Conservation (phyloP, 2,797 vertebrate species). For the Pelochelys cantorii region DNA sequence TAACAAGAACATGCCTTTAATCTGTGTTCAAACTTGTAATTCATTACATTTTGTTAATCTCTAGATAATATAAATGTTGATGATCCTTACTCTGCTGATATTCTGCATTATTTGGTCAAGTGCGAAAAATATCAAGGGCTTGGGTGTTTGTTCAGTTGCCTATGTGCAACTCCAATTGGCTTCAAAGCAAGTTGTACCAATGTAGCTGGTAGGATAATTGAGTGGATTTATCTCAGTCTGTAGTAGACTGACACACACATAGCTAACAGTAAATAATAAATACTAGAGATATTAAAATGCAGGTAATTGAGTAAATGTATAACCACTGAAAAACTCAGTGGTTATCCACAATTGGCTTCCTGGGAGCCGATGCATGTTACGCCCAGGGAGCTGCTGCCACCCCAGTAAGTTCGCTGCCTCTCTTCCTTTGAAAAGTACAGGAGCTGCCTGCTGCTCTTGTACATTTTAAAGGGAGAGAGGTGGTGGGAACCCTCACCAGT, state of each 20-base stretch:
- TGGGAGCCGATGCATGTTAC: too few species aligned
- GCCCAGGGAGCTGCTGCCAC: too few species aligned
- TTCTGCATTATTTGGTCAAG: background rate
- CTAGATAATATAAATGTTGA: rapidly evolving
- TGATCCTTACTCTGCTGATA: background rate
- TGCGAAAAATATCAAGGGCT: background rate
- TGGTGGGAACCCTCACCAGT: too few species aligned
- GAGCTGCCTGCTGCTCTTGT: too few species aligned
- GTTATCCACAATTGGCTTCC: too few species aligned
- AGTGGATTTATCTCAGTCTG: background rate
- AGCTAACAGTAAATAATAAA: background rate
- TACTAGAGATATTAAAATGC: background rate
- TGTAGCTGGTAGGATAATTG: background rate
- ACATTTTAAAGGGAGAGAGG: too few species aligned
- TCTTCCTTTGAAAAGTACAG: too few species aligned
- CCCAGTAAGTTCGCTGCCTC: too few species aligned
- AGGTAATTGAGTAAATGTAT: too few species aligned
- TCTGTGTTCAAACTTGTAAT: background rate
- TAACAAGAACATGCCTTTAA: rapidly evolving
- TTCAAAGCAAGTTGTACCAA: background rate
- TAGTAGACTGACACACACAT: background rate
- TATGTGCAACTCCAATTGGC: background rate
- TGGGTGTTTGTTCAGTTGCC: background rate
- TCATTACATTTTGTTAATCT: background rate
- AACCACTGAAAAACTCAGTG: too few species aligned